Conservation (phyloP, 2,888 invertebrate species). For the Troides helena region DNA sequence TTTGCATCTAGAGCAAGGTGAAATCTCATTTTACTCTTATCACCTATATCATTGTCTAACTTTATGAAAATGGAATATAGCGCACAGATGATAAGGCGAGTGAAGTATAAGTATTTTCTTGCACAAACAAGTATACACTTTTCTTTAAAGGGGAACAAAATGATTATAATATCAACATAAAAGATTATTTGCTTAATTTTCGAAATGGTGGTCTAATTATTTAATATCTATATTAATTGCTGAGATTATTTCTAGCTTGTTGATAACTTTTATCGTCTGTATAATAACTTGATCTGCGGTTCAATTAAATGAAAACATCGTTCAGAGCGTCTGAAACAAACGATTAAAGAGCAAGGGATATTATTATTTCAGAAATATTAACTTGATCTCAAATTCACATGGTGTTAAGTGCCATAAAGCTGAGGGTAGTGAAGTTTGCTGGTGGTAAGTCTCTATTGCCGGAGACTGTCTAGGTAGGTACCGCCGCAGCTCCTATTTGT, state of each 20-base stretch:
- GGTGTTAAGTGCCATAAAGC: too few relatives aligned
- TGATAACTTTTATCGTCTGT: conserved; percentile 5
- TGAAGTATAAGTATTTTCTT: background rate
- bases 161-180: background rate
- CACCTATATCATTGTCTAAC: background rate
- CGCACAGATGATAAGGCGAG: background rate
- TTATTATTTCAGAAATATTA: too few relatives aligned
- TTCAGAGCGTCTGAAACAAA: too few relatives aligned
- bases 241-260: background rate
- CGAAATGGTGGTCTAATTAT: background rate
- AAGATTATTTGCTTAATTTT: background rate
- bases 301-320: too few relatives aligned
- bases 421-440: too few relatives aligned
- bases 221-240: background rate
- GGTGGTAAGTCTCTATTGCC: too few relatives aligned
- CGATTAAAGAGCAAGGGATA: too few relatives aligned
- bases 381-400: too few relatives aligned
- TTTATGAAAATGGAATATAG: background rate
- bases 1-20: conserved; percentile 20
- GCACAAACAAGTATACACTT: background rate
- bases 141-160: background rate
- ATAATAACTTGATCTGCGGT: background rate
- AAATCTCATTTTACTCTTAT: conserved; percentile 12
- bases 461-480: too few relatives aligned
- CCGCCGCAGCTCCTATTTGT: too few relatives aligned